Base-by-base conservation (phyloP, 92 coral and sea anemone genomes). In the Phenganax stokvisi region DNA sequence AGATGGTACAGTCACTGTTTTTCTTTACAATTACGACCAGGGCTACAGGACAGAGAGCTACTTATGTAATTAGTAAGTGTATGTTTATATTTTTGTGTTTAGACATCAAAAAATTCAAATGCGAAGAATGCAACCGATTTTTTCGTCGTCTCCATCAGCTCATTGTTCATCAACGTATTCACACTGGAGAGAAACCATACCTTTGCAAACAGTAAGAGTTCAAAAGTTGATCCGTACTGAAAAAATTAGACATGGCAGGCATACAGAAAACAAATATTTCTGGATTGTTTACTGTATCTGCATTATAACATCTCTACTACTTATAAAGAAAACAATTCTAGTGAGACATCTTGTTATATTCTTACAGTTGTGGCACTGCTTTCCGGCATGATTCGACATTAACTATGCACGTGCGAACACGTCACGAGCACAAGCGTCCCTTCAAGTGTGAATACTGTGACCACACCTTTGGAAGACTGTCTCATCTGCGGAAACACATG, bases 351-450 rank as follows among this genome's bases (percentile, higher is more conserved):
- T 37, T 66, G 15, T 74, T 28, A 56, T 27, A 8, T 53, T 55
- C 54, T 81, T 20, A 7, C 59, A 96, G 99, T 80, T 96, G 99
- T 74, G 96, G 93, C 44, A 85, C 92, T 57, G 82, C 99, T 29
- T 96, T 96, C 89, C 99, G 99, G 27, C 99, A 96, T 74, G 99
- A 96, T 85, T 96, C 99, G 82, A 96, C 99, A 10, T 88, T 96
- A 13, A 96, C 99, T 51, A 96, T 96, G 99, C 99, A 96, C 74
- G 85, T 96, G 56, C 91, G 99, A 74, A 96, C 99, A 28, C 93
- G 99, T 7, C 99, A 96, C 76, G 99, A 96, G 64, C 97, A 96
- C 85, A 89, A 92, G 81, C 89, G 99, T 28, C 99, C 99, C 63
- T 96, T 96, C 88, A 96, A 96, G 89, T 96, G 99, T 69, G 92